phyloP scores from a whole-genome alignment of 2,797 vertebrate genomes.

The Eremophila alpestris region DNA sequence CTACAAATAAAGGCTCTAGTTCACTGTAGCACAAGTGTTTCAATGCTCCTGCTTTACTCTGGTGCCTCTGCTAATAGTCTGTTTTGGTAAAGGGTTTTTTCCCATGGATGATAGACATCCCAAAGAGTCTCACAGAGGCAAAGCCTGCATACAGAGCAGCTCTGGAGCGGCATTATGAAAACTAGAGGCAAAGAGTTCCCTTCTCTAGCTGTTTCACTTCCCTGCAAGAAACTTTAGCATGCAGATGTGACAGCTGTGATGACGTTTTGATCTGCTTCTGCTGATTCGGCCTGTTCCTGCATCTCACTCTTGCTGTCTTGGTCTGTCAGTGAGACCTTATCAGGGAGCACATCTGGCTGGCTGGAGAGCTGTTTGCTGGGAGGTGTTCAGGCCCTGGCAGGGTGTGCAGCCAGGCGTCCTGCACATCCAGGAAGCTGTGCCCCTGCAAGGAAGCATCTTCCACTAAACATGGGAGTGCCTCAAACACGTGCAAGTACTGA shows the following conservation, averaged over 20 bases:
- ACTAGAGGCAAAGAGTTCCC: not conserved
- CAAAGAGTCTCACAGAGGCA: not conserved
- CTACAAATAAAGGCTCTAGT: not conserved
- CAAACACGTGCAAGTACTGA: not conserved
- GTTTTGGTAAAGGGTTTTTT: not conserved
- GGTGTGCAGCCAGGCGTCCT: rapidly evolving
- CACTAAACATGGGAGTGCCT: not conserved
- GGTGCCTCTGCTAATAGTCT: not conserved
- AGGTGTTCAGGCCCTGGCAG: not conserved
- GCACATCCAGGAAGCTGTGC: not conserved
- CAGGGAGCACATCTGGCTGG: not conserved
- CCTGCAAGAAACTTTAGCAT: not conserved
- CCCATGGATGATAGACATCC: not conserved
- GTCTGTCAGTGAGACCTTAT: not conserved
- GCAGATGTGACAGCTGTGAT: not conserved
- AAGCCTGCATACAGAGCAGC: not conserved
- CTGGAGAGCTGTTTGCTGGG: not conserved
- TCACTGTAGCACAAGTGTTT: not conserved
- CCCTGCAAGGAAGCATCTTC: not conserved
- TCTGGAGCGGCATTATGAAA: not conserved
- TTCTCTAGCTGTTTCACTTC: not conserved
- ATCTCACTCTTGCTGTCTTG: not conserved
- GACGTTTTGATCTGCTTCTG: not conserved
- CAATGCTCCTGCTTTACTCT: not conserved
- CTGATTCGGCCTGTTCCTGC: not conserved